These are phyloP conservation scores for Pseudomyrmex flavicornis DNA, from an alignment of 1,140 invertebrate species.

Conservation along the genomic window DNA sequence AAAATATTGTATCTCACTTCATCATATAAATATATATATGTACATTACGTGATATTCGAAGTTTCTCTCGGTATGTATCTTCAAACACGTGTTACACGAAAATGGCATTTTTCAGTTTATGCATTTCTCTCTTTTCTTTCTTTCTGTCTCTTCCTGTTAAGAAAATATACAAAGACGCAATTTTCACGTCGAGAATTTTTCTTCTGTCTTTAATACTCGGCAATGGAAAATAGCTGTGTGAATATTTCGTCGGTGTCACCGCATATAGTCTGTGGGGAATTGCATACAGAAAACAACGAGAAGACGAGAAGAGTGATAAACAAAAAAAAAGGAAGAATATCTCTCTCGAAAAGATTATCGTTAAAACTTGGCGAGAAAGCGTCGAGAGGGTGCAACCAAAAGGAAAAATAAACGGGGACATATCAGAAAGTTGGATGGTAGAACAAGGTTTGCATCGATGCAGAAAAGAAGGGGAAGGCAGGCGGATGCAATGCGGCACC, in stretches of 20 bases:
- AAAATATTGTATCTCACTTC: not conserved
- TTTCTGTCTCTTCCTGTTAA: not conserved
- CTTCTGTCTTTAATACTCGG: constrained; percentile 51
- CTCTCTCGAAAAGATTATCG: constrained; percentile 47
- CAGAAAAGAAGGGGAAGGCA: not conserved
- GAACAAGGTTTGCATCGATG: not conserved
- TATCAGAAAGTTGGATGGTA: constrained; percentile 32
- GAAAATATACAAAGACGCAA: constrained; percentile 41
- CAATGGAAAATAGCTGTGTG: constrained; percentile 19
- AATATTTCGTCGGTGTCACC: constrained; percentile 11
- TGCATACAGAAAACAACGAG: not conserved
- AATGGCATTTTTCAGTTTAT: constrained; percentile 43
- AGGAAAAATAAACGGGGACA: constrained; percentile 37
- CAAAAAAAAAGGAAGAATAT: not conserved
- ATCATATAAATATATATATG: not conserved
- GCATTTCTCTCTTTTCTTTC: not conserved
- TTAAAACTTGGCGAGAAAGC: constrained; percentile 34
- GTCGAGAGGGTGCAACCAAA: constrained; percentile 43
- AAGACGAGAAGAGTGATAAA: not conserved
- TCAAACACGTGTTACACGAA: constrained; percentile 15
- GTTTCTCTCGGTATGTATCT: not conserved
- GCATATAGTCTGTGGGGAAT: constrained; percentile 4
- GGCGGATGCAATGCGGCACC: constrained; percentile 25
- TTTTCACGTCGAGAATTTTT: constrained; percentile 52
- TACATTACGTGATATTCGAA: too few relatives aligned